These are phyloP conservation scores for Megalops cyprinoides DNA, from an alignment of 2,797 vertebrate species.

Conservation along the genomic window DNA sequence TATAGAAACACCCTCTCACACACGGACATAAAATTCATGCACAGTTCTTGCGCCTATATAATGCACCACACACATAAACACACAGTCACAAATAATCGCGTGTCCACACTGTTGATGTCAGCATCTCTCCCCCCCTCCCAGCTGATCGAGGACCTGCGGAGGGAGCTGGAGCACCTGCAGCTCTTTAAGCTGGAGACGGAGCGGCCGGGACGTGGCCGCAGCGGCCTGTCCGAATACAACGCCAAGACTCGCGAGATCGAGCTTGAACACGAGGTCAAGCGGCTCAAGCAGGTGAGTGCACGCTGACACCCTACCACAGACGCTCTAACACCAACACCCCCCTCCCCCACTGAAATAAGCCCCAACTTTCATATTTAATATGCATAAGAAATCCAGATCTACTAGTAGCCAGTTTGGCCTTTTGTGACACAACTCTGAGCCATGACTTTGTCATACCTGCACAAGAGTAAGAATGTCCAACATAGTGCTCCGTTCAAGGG, in stretches of 20 bases:
- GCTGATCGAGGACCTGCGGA: conserved; percentile 80
- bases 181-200: conserved; percentile 80
- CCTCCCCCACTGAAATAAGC: no score
- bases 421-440: no score
- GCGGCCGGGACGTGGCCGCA: conserved; percentile 67
- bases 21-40: no score
- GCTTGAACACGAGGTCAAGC: conserved; percentile 75
- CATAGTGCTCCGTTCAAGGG: no score
- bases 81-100: not conserved
- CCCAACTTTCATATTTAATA: no score
- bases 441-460: no score
- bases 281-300: conserved; percentile 75
- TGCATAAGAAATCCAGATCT: no score
- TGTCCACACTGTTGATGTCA: not conserved
- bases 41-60: no score
- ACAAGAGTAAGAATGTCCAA: no score
- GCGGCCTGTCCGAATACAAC: conserved; percentile 71
- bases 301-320: no score
- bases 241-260: conserved; percentile 77
- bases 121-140: conserved; percentile 40
- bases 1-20: not conserved
- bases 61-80: not conserved
- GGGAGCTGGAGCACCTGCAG: conserved; percentile 80
- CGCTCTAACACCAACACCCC: no score
- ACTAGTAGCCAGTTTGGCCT: no score